phyloP scores from a whole-genome alignment of 2,113 vertebrate genomes.

The Misgurnus mizolepis region DNA sequence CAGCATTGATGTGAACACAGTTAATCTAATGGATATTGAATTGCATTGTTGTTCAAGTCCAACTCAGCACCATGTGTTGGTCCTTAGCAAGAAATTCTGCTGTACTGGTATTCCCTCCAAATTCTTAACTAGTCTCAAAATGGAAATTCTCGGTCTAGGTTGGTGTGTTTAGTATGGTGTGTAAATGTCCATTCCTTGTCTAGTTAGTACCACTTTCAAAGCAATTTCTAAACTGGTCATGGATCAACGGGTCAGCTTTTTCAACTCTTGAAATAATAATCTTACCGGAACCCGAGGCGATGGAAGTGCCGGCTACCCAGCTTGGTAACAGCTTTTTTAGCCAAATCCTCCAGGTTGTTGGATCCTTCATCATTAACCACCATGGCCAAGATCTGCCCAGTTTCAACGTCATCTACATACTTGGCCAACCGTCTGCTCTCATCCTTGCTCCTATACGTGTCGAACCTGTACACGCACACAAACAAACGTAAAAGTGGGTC shows the following conservation, averaged over 20 bases:
- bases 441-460: slow-evolving; percentile 88
- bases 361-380: slow-evolving; percentile 96
- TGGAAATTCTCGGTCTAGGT: too few species aligned
- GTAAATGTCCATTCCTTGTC: not conserved
- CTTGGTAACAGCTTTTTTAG: slow-evolving; percentile 84
- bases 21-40: not conserved
- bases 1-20: not conserved
- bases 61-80: too few species aligned
- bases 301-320: slow-evolving; percentile 90
- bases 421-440: slow-evolving; percentile 88
- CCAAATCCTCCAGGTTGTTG: slow-evolving; percentile 86
- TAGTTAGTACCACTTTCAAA: not conserved
- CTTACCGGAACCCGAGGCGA: slow-evolving; percentile 90
- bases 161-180: too few species aligned
- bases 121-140: not conserved
- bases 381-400: slow-evolving; percentile 84
- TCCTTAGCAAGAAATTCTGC: too few species aligned
- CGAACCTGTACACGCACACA: slow-evolving; percentile 78
- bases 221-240: not conserved
- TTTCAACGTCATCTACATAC: slow-evolving; percentile 76
- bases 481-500: slow-evolving; percentile 40
- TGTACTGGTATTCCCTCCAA: not conserved
- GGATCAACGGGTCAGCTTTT: not conserved
- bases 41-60: too few species aligned
- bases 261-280: not conserved